Percentiles rank a stretch among this genome's conserved stretches.
phyloP scores from a whole-genome alignment of 1,140 invertebrate species.

The Bactericera cockerelli region DNA sequence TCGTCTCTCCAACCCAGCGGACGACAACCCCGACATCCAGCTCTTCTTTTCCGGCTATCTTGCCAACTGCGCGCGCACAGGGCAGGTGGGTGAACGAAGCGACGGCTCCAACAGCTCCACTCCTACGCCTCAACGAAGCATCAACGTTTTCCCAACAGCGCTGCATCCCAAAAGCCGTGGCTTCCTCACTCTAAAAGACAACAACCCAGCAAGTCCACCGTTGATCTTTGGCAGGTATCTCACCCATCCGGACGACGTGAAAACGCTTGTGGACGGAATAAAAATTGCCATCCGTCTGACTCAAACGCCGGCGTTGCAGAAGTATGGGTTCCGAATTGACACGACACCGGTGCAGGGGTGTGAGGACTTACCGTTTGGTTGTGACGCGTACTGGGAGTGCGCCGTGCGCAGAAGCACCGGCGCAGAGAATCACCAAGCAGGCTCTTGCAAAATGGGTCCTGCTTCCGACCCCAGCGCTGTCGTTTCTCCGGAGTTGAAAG shows the following conservation, averaged over 20 bases:
- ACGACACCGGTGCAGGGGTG: conserved; percentile 52
- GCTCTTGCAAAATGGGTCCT: conserved; percentile 66
- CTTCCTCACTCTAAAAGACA: conserved; percentile 47
- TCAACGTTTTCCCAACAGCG: conserved; percentile 48
- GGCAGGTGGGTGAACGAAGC: conserved; percentile 58
- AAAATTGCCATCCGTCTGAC: conserved; percentile 52
- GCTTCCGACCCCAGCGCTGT: conserved; percentile 46
- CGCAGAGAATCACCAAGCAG: conserved; percentile 71
- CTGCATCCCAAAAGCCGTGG: conserved; percentile 70
- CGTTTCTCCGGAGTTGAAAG: conserved; percentile 47
- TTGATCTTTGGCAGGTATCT: conserved; percentile 75
- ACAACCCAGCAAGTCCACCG: conserved; percentile 63
- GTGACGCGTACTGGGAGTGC: conserved; percentile 67
- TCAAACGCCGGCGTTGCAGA: conserved; percentile 46
- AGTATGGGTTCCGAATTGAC: conserved; percentile 52
- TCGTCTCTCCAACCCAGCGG: conserved; percentile 52
- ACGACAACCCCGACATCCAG: conserved; percentile 70
- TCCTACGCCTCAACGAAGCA: conserved; percentile 28
- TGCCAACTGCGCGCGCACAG: conserved; percentile 63
- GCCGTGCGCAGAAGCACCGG: conserved; percentile 54
- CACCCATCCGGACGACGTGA: conserved; percentile 54
- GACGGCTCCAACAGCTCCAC: conserved; percentile 27
- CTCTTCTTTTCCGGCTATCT: conserved; percentile 70
- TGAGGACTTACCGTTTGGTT: conserved; percentile 49
- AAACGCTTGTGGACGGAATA: conserved; percentile 52